Evolutionary conservation across 2,888 invertebrate genomes (phyloP), one percentile per base, ranked within the genome.

Genomic region (Bedellia somnulentella): DNA sequence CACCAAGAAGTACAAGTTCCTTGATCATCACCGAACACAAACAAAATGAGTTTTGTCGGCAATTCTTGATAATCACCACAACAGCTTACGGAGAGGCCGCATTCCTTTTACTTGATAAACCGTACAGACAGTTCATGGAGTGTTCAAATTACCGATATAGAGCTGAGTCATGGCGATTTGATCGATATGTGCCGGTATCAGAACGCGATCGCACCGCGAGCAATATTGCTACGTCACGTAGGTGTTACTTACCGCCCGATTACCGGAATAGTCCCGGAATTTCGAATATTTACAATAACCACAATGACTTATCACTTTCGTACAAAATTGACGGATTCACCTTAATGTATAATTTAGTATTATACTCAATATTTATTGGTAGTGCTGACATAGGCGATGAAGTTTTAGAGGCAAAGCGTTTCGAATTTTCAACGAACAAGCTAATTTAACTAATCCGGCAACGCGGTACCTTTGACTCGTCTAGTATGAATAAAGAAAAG

Each of bases 111-210:
- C n/a, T n/a, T n/a, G n/a, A n/a, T n/a, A n/a, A n/a, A n/a, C n/a
- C n/a, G n/a, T n/a, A n/a, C n/a, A n/a, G n/a, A n/a, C n/a, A n/a
- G 9, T 18, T 18, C 18, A 18, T 9, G 60, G 56, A 47, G 49
- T 48, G 57, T 57, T 57, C 52, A 49, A 60, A 60, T 61, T 56
- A 53, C 44, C 55, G 55, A 63, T 68, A 66, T 45, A 50, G n/a
- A n/a, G 71, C 71, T 39, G 43, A 49, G 75, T 75, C 73, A 75
- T 48, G 38, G 46, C 54, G 73, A 70, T 71, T 58, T 41, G 61
- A 70, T 75, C 73, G 66, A 70, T 68, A 57, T 42, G 57, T 54
- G 26, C 46, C 38, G 56, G 68, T 71, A 71, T 73, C 73, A 67
- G 52, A 62, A 58, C 58, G 68, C 66, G 70, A 73, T 71, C 73